Percentiles rank a stretch among this genome's conserved stretches.
Conservation (phyloP, 2,797 vertebrate species). For the Typhlichthys eigenmanni region DNA sequence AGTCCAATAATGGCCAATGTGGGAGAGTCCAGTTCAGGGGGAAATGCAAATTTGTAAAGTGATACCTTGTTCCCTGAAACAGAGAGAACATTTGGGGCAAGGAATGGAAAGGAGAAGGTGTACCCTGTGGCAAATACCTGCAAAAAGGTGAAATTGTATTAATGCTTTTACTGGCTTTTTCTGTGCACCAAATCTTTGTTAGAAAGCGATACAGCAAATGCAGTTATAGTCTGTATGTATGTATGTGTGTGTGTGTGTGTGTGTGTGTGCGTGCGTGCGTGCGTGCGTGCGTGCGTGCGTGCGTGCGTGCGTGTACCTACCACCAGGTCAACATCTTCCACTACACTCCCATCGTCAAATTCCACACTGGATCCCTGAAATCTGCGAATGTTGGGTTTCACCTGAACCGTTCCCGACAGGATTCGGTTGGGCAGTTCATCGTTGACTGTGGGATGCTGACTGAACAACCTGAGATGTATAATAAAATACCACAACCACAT, state of each 20-base stretch:
- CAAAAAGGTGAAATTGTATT: slow-evolving; percentile 4
- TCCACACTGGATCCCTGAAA: slow-evolving; percentile 75
- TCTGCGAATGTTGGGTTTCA: slow-evolving; percentile 76
- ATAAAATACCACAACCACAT: not conserved
- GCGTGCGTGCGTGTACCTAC: slow-evolving; percentile 39
- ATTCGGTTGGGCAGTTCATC: slow-evolving; percentile 83
- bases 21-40: slow-evolving; percentile 67
- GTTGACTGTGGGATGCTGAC: slow-evolving; percentile 77
- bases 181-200: not conserved
- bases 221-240: not conserved
- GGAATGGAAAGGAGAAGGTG: slow-evolving; percentile 79
- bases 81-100: slow-evolving; percentile 66
- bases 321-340: slow-evolving; percentile 77
- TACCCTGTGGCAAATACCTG: slow-evolving; percentile 84
- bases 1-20: slow-evolving; percentile 80
- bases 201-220: not conserved
- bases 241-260: slow-evolving; percentile 1
- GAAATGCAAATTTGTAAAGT: slow-evolving; percentile 80
- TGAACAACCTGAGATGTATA: slow-evolving; percentile 63
- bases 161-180: too few relatives aligned
- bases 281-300: too few relatives aligned
- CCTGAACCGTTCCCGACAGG: slow-evolving; percentile 74
- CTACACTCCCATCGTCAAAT: slow-evolving; percentile 79
- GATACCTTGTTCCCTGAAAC: slow-evolving; percentile 68
- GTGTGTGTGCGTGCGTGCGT: not conserved